A percentile compares a stretch with the other conserved stretches of the same genome.
These are phyloP conservation scores for Chromis chromis DNA, from an alignment of 2,797 vertebrate genomes.

Conservation along the genomic window DNA sequence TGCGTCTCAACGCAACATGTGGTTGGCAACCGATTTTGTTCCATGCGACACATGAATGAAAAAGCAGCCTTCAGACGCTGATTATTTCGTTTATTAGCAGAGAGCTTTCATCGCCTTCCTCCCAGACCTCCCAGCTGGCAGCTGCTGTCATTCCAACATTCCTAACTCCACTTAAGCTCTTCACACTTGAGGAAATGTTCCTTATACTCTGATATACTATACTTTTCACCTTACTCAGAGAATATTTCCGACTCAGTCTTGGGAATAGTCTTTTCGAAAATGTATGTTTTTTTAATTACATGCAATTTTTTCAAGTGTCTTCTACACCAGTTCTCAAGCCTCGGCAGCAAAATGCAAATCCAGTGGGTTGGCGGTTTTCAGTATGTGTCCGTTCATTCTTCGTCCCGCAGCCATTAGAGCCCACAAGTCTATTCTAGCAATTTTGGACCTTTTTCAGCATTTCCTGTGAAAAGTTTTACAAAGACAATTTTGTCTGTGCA, in stretches of 20 bases:
- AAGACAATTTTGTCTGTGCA: conserved; percentile 69
- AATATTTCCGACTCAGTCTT: conserved; percentile 14
- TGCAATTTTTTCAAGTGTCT: conserved; percentile 12
- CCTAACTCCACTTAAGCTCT: conserved; percentile 66
- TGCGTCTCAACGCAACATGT: conserved; percentile 68
- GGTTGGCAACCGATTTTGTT: conserved; percentile 69
- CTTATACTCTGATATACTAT: conserved; percentile 54
- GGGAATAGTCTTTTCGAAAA: conserved; percentile 21
- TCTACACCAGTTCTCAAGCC: conserved; percentile 31
- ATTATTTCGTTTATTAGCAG: conserved; percentile 73
- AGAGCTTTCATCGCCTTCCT: conserved; percentile 63
- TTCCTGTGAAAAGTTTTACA: conserved; percentile 54
- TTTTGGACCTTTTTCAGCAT: conserved; percentile 47
- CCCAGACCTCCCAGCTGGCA: conserved; percentile 71
- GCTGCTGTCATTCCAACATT: conserved; percentile 61
- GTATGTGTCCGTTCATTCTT: conserved; percentile 53
- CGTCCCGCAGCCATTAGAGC: conserved; percentile 58
- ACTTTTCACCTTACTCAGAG: conserved; percentile 25
- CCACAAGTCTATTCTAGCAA: conserved; percentile 66
- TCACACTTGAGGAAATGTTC: conserved; percentile 70
- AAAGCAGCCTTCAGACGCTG: conserved; percentile 63
- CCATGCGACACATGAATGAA: conserved; percentile 65
- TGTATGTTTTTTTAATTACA: conserved; percentile 17
- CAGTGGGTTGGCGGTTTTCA: conserved; percentile 57
- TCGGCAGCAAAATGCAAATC: conserved; percentile 63